phyloP scores from a whole-genome alignment of 2,113 vertebrate genomes.

The Verasper variegatus region DNA sequence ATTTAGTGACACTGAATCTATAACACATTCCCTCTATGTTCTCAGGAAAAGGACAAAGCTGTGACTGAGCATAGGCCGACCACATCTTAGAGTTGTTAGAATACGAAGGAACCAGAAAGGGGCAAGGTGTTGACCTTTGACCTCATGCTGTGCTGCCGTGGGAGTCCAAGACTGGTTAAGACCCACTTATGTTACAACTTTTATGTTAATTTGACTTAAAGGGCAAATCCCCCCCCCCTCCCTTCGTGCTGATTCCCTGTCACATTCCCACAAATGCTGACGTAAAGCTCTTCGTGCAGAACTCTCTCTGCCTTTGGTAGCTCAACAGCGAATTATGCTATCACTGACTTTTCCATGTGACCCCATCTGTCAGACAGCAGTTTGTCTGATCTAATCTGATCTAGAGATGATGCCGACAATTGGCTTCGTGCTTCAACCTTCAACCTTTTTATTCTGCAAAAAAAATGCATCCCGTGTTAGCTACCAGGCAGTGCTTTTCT shows the following conservation, averaged over 20 bases:
- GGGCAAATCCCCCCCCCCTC: background rate
- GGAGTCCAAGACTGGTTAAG: slow-evolving; percentile 50
- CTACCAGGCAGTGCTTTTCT: slow-evolving; percentile 7
- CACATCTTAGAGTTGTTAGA: slow-evolving; percentile 77
- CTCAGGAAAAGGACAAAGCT: slow-evolving; percentile 84
- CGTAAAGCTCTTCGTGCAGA: slow-evolving; percentile 9
- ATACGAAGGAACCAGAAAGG: slow-evolving; percentile 57
- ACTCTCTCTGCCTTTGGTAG: slow-evolving; percentile 46
- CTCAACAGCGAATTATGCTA: slow-evolving; percentile 20
- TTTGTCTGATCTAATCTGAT: slow-evolving; percentile 47
- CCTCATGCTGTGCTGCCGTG: slow-evolving; percentile 51
- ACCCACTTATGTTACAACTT: slow-evolving; percentile 28
- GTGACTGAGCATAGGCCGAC: slow-evolving; percentile 75
- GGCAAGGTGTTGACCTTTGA: slow-evolving; percentile 41
- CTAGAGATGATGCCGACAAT: slow-evolving; percentile 14
- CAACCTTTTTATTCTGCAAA: background rate
- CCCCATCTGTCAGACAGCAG: slow-evolving; percentile 1
- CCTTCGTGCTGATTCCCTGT: background rate
- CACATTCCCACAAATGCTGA: slow-evolving; percentile 13
- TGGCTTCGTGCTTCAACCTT: slow-evolving; percentile 14
- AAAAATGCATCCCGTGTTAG: slow-evolving; percentile 5
- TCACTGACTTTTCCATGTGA: slow-evolving; percentile 30
- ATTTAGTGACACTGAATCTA: slow-evolving; percentile 45
- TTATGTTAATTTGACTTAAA: slow-evolving; percentile 25
- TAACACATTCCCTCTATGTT: slow-evolving; percentile 81